Percentiles rank a stretch among this genome's conserved stretches.
These are phyloP conservation scores for Dryoscopus gambensis DNA, from an alignment of 2,113 vertebrate genomes.

Conservation along the genomic window DNA sequence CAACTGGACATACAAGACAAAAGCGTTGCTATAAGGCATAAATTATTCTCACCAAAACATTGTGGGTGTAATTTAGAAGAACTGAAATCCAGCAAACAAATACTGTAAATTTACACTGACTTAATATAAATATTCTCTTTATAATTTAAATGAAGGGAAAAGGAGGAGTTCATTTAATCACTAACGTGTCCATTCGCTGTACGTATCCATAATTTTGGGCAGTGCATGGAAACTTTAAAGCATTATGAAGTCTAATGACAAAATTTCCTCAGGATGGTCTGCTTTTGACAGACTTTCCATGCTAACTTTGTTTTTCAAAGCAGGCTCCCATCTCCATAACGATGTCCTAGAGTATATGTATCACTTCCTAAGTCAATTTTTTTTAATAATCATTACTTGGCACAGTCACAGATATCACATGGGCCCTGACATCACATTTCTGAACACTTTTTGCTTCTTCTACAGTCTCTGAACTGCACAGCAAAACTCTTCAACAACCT, in stretches of 20 bases:
- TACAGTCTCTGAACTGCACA: not conserved
- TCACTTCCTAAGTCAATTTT: not conserved
- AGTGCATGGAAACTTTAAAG: conserved; percentile 30
- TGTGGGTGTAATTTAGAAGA: not conserved
- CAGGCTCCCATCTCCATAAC: conserved; percentile 33
- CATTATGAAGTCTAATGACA: not conserved
- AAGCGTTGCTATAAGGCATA: not conserved
- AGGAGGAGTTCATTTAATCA: not conserved
- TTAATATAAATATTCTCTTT: not conserved
- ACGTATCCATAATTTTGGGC: not conserved
- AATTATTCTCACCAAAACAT: not conserved
- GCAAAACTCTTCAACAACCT: not conserved
- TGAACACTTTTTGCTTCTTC: not conserved
- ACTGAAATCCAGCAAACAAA: not conserved
- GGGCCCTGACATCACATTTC: not conserved
- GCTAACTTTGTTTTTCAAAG: conserved; percentile 33
- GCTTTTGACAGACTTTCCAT: not conserved
- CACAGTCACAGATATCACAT: not conserved
- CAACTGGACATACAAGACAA: not conserved
- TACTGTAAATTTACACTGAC: not conserved
- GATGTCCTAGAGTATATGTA: not conserved
- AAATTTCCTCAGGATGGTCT: conserved; percentile 1
- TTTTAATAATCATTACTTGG: not conserved
- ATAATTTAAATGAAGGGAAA: not conserved
- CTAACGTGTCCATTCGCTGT: not conserved